These are phyloP conservation scores for Torymus auratus DNA, from an alignment of 2,888 invertebrate genomes.

Conservation along the genomic window DNA sequence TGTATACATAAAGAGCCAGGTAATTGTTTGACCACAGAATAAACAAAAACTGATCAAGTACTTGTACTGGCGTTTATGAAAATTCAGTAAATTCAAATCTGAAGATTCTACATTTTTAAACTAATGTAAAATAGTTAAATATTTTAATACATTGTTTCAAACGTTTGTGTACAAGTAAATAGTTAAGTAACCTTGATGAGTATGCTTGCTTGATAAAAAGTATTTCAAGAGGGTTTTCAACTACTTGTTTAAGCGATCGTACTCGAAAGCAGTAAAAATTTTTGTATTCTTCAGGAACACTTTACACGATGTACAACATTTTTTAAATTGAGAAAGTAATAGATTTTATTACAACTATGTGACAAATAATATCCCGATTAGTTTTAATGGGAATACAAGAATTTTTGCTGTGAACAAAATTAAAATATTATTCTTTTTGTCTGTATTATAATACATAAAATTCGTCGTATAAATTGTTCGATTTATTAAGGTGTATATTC, in stretches of 20 bases:
- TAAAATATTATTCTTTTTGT: too few species aligned
- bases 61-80: slow-evolving; percentile 3
- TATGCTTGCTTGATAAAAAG: slow-evolving; percentile 1
- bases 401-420: too few species aligned
- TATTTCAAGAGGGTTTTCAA: slow-evolving; percentile 2
- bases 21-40: slow-evolving; percentile 15
- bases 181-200: slow-evolving; percentile 4
- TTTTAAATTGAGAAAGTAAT: too few species aligned
- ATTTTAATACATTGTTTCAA: slow-evolving; percentile 31
- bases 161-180: slow-evolving; percentile 5
- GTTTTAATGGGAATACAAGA: too few species aligned
- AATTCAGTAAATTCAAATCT: neutral
- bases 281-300: neutral
- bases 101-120: slow-evolving; percentile 16
- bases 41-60: slow-evolving; percentile 10
- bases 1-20: slow-evolving; percentile 1
- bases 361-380: slow-evolving; percentile 34
- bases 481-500: neutral
- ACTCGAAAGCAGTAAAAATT: slow-evolving; percentile 4
- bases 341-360: too few species aligned
- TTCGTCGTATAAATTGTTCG: neutral
- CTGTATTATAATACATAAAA: neutral
- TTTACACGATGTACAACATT: neutral
- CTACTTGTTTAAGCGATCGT: slow-evolving; percentile 9
- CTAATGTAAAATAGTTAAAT: slow-evolving; percentile 3